Base-by-base conservation (phyloP, 1,140 invertebrate species). In the Macrotrachela quadricornifera region DNA sequence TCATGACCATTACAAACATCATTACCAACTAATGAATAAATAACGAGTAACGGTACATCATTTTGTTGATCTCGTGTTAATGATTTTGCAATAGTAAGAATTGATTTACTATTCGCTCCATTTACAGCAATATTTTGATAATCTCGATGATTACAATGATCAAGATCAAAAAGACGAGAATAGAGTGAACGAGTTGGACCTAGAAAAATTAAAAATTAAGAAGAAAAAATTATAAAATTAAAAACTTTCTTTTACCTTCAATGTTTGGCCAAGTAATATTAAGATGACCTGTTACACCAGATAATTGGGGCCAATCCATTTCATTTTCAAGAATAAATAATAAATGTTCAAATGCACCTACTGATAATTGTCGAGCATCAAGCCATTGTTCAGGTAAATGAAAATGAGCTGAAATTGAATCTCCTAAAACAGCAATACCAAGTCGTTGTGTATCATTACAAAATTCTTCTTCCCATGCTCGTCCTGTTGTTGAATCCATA, bases 351-450 rank as follows among this genome's bases (percentile, higher is more conserved):
- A 72, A 64, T 10, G 58, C 56, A 45, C 59, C 60, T 66, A 68
- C 51, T 14, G 62, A 46, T 41, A 53, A 46, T 48, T 47, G 18
- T 8, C 21, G 15, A 10, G 51, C 44, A 48, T 53, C 72, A 15
- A 74, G 59, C 72, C 72, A 74, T 40, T 69, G 57, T 53, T 66
- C 61, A 10, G 73, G 73, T 15, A 73, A 59, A 50, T 74, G 72
- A 53, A 75, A 74, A 60, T 74, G 73, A n/a, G 73, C 73, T 15
- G 69, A 67, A 1, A 74, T 63, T 2, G 73, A 75, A 57, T 75
- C 73, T 8, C 73, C 73, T 18, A 75, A 57, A 15, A 70, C 66
- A 15, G 70, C 64, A 1, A 74, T 51, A 17, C 73, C 73, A 44
- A 62, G 51, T 10, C 62, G 60, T 10, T 63, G 54, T 12, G 61